Percentiles rank a stretch among this genome's conserved stretches.
These are phyloP conservation scores for Leucoma salicis DNA, from an alignment of 2,888 invertebrate genomes.

Conservation along the genomic window DNA sequence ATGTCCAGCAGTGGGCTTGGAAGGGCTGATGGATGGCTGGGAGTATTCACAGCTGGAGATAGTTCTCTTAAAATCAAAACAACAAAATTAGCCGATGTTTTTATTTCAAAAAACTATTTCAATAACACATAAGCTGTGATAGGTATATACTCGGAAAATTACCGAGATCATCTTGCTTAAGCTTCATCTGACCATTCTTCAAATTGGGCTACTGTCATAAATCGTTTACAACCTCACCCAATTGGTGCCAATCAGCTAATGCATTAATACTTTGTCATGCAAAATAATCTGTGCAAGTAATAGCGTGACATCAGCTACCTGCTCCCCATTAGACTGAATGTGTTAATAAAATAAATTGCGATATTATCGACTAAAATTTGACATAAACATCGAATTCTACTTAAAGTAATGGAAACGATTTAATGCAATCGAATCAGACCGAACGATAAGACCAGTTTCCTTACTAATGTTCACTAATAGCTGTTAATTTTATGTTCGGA, in stretches of 20 bases:
- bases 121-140: no score
- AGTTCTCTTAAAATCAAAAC: no score
- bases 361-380: constrained; percentile 74
- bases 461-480: constrained; percentile 42
- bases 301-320: constrained; percentile 36
- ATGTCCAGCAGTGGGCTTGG: no score
- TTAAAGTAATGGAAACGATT: constrained; percentile 79
- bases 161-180: no score
- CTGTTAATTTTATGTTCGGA: constrained; percentile 37
- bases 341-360: constrained; percentile 76
- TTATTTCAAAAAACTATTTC: no score
- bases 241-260: constrained; percentile 9
- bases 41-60: no score
- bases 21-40: no score
- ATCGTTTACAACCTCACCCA: not conserved
- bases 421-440: constrained; percentile 66
- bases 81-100: no score
- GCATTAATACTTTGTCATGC: constrained; percentile 7
- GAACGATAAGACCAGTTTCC: constrained; percentile 58
- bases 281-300: constrained; percentile 21
- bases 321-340: constrained; percentile 63
- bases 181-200: no score
- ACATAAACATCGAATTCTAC: constrained; percentile 80
- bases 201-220: not conserved
- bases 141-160: no score